phyloP scores from a whole-genome alignment of 2,113 vertebrate genomes.

The Spheniscus mendiculus region DNA sequence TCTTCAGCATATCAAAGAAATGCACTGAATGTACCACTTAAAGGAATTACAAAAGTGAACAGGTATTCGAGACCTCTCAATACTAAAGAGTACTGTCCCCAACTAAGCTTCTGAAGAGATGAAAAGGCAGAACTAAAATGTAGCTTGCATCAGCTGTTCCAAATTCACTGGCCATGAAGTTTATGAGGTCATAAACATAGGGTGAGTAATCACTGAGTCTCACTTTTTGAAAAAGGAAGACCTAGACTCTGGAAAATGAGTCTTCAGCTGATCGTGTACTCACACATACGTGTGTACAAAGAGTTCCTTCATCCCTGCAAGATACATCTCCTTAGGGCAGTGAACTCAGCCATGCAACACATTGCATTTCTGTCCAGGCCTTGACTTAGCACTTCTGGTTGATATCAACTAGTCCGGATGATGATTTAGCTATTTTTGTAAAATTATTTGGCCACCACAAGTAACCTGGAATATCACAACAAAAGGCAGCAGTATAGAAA shows the following conservation, averaged over 20 bases:
- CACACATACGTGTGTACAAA: fast-evolving
- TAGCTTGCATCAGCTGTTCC: not conserved
- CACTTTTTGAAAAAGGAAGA: not conserved
- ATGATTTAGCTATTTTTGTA: not conserved
- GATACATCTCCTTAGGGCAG: fast-evolving
- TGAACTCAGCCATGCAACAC: not conserved
- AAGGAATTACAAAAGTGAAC: not conserved
- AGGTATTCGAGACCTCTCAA: fast-evolving
- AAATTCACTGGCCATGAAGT: not conserved
- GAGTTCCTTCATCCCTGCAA: not conserved
- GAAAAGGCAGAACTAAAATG: not conserved
- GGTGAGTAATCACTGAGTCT: not conserved
- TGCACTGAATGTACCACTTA: not conserved
- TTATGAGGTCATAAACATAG: not conserved
- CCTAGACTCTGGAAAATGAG: not conserved
- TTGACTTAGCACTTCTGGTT: not conserved
- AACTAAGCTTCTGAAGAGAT: not conserved
- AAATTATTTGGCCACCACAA: not conserved
- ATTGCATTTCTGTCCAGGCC: not conserved
- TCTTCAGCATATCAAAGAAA: not conserved
- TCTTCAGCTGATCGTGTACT: not conserved
- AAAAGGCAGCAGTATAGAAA: not conserved
- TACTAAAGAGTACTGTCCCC: not conserved
- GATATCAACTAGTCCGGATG: not conserved
- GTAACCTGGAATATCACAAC: not conserved